Percentiles rank a stretch among this genome's conserved stretches.
These are phyloP conservation scores for Zaprionus lachaisei DNA, from an alignment of 1,140 invertebrate genomes.

Conservation along the genomic window DNA sequence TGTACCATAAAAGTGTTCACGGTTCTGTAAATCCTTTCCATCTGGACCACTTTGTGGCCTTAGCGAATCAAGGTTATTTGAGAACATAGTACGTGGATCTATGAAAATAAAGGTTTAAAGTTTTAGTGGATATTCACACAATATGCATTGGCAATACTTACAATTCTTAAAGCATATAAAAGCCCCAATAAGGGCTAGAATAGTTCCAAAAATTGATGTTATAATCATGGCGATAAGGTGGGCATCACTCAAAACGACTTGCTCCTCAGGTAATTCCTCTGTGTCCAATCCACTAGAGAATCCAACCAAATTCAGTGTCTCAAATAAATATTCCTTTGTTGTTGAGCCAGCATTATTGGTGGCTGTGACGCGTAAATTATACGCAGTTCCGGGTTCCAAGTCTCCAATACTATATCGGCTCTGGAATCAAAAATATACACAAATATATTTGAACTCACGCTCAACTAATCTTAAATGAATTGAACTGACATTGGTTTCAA, in stretches of 20 bases:
- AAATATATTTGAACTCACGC: constrained; percentile 6
- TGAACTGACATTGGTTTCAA: constrained; percentile 83
- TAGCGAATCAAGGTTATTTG: constrained; percentile 53
- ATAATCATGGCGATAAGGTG: constrained; percentile 85
- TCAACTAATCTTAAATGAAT: not conserved
- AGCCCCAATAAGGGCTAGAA: constrained; percentile 85
- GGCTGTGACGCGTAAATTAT: constrained; percentile 88
- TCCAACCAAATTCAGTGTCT: constrained; percentile 86
- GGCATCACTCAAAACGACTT: constrained; percentile 85
- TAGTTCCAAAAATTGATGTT: constrained; percentile 85
- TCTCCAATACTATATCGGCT: constrained; percentile 86
- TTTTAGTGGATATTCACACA: not conserved
- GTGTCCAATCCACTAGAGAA: constrained; percentile 84
- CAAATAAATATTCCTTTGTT: constrained; percentile 88
- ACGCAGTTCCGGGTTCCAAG: constrained; percentile 88
- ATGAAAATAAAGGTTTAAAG: not conserved
- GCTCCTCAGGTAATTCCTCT: constrained; percentile 76
- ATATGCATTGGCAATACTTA: constrained; percentile 68
- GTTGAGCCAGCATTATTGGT: constrained; percentile 90
- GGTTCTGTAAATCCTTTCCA: constrained; percentile 82
- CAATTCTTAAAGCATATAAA: constrained; percentile 86
- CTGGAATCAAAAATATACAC: constrained; percentile 23
- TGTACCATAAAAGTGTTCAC: constrained; percentile 87
- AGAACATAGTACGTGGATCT: constrained; percentile 63
- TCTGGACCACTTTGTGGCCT: constrained; percentile 45